Percentiles rank a stretch among this genome's conserved stretches.
Conservation (phyloP, 1,140 invertebrate genomes). For the Drosophila obscura region DNA sequence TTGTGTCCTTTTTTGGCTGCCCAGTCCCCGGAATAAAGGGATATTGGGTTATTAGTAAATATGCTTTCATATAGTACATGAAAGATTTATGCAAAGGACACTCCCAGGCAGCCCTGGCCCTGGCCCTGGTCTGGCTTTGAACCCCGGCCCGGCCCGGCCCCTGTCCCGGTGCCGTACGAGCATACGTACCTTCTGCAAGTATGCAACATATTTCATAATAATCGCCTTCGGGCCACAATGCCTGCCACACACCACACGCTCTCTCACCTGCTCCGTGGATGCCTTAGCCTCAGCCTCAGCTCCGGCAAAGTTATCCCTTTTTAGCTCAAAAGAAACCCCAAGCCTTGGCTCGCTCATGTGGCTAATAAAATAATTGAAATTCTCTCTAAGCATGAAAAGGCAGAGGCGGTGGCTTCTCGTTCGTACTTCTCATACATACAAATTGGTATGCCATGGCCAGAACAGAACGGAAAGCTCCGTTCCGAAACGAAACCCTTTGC, state of each 20-base stretch:
- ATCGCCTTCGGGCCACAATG: constrained; percentile 75
- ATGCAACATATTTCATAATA: constrained; percentile 77
- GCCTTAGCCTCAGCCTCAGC: background rate
- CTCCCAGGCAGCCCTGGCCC: constrained; percentile 18
- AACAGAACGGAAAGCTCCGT: background rate
- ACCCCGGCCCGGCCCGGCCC: background rate
- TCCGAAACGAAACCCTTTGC: background rate
- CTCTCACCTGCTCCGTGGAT: constrained; percentile 51
- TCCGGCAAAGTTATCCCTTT: constrained; percentile 61
- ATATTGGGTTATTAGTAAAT: constrained; percentile 81
- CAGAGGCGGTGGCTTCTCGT: constrained; percentile 17
- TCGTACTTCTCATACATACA: constrained; percentile 24
- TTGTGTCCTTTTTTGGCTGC: constrained; percentile 57
- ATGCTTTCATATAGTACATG: constrained; percentile 73
- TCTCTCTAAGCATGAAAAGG: constrained; percentile 60
- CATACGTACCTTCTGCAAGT: constrained; percentile 27
- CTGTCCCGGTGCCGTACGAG: background rate
- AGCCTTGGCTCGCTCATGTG: constrained; percentile 59
- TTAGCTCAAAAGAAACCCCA: constrained; percentile 51
- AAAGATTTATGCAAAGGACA: constrained; percentile 73
- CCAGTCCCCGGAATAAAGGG: constrained; percentile 50
- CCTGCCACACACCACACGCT: constrained; percentile 35
- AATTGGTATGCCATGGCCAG: constrained; percentile 48
- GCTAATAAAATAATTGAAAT: constrained; percentile 83
- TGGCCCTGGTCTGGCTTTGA: constrained; percentile 13